phyloP scores from a whole-genome alignment of 2,113 vertebrate species.

The Pangasianodon hypophthalmus region DNA sequence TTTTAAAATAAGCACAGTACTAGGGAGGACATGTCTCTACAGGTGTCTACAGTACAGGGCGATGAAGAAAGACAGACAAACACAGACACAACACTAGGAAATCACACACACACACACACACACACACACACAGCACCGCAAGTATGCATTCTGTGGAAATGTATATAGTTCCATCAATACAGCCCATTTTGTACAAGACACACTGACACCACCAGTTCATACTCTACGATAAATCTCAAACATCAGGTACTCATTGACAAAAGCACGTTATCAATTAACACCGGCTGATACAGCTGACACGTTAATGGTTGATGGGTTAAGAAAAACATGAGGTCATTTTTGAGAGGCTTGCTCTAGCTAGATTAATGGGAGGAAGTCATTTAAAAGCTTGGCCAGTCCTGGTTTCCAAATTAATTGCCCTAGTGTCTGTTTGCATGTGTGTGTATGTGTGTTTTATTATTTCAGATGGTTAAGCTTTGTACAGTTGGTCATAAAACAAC shows the following conservation, averaged over 20 bases:
- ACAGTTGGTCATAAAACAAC: not conserved
- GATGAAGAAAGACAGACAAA: not conserved
- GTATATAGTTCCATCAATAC: conserved; percentile 34
- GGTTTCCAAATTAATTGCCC: conserved; percentile 4
- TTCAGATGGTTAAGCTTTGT: conserved; percentile 21
- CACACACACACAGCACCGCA: not conserved
- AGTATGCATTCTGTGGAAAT: conserved; percentile 1
- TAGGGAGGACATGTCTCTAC: not conserved
- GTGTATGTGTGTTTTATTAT: conserved; percentile 22
- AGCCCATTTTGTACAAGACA: not conserved
- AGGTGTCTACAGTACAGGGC: not conserved
- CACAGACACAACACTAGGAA: conserved; percentile 9
- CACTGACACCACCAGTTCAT: not conserved
- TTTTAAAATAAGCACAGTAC: not conserved
- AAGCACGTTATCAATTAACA: conserved; percentile 41
- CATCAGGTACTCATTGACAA: conserved; percentile 18
- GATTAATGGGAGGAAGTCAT: conserved; percentile 47
- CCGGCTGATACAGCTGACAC: conserved; percentile 30
- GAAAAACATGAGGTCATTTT: conserved; percentile 25
- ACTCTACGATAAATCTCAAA: not conserved
- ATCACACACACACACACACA: not conserved
- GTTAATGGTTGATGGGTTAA: conserved; percentile 40
- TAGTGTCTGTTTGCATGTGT: not conserved
- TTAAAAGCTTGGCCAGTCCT: conserved; percentile 10
- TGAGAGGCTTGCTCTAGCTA: conserved; percentile 22